Base-by-base conservation (phyloP, 2,797 vertebrate genomes). In the Sus cebifrons region DNA sequence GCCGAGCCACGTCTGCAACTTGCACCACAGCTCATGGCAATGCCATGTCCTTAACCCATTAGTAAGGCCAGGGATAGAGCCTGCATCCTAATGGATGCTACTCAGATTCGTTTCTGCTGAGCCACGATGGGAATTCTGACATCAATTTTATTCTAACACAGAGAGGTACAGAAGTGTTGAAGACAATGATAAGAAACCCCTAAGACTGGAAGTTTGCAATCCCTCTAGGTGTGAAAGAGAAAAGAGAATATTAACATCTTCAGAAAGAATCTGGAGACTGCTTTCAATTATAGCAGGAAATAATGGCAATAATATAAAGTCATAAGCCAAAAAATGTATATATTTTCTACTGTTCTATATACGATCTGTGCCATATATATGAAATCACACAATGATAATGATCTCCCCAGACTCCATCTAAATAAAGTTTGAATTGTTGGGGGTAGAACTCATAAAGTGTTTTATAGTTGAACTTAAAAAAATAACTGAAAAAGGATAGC, bases 91-190 rank as follows among this genome's bases (percentile, higher is more conserved):
- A 49, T 49, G 44, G 44, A 49, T 49, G 44, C 44, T 49, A 49
- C 6, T 49, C 44, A 49, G 44, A 49, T 49, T 49, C 44, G 44
- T 49, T 49, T 49, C 44, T 10, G 9, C 44, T 49, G 44, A 49
- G 44, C 44, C 44, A 49, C 44, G 9, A 49, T 7, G 9, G 44
- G 6, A 49, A 49, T 10, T 49, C 87, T 97, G 97, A 98, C 97
- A 93, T 90, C 32, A 94, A 93, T 95, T 96, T 98, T 97, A 94
- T 97, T 96, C 91, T 95, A 97, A 96, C 98, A 98, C 96, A 96
- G 97, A 98, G 97, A 97, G 93, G 91, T 93, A 86, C 81, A 52
- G 29, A 68, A 96, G 94, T 98, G 96, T 52, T 96, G 94, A 95
- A 98, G 92, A 82, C 89, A 97, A 87, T 78, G 74, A 91, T 86